Base-by-base conservation (phyloP, 2,797 vertebrate species). In the Lutjanus campechanus region DNA sequence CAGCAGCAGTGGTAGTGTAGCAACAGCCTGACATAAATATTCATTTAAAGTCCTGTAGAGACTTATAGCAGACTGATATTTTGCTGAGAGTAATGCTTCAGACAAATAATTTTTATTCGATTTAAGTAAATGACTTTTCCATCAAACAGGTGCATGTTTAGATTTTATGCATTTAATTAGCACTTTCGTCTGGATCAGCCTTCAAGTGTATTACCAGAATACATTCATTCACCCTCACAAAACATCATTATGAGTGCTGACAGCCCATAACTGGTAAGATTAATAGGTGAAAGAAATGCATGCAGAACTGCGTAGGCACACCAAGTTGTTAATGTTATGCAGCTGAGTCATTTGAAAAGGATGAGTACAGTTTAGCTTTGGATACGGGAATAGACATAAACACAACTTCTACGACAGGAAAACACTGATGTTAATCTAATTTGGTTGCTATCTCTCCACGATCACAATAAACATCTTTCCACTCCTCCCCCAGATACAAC, bases 281-380 rank as follows among this genome's bases (percentile, higher is more conserved):
- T n/a, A 62, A 59, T 12, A 25, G 17, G 55, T 50, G 29, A 53
- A 80, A 78, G 17, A 47, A 50, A 51, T 47, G 50, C 20, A 51
- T 20, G 25, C 46, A 64, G 29, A 65, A 66, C 46, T 67, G 88
- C 20, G 77, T 77, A 74, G 76, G 77, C 86, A 67, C 29, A 10
- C 53, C 13, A 51, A 54, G 55, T 73, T 81, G 83, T 83, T 87
- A 76, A 84, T 77, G 49, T 82, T 79, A 50, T 29, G 60, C 70
- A 73, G 81, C 80, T 67, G 85, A 91, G 80, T 90, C 86, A 89
- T 75, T 61, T 49, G 43, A 63, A 77, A 86, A 69, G 25, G 61
- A 69, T 68, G 80, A 69, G 59, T 73, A 59, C 65, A 81, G 87
- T 89, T 91, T 66, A 56, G 54, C 64, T 75, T 55, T 51, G 73